Conservation (phyloP, 2,113 vertebrate genomes). For the Nipponia nippon region DNA sequence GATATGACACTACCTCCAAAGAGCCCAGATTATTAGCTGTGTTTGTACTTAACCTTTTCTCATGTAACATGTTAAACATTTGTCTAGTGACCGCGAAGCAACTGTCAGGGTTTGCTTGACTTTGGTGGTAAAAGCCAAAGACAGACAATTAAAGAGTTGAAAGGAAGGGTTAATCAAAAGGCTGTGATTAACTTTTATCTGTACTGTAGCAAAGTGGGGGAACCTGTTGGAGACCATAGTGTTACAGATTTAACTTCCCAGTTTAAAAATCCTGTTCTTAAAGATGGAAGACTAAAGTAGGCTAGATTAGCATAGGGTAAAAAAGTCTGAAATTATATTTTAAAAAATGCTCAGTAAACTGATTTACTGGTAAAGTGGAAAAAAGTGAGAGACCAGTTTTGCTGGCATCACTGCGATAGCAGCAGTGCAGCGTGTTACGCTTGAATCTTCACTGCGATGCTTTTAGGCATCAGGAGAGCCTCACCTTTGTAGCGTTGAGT, state of each 20-base stretch:
- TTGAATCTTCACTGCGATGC: rapidly evolving
- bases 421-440: neutral
- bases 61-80: conserved; percentile 42
- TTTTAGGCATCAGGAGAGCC: neutral
- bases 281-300: neutral
- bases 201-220: neutral
- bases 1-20: conserved; percentile 27
- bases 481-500: neutral
- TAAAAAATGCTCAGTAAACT: neutral
- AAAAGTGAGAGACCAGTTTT: neutral
- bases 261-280: neutral
- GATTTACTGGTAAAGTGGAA: neutral
- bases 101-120: neutral
- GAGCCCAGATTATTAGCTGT: conserved; percentile 47
- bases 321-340: neutral
- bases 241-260: neutral
- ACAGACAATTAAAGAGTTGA: neutral
- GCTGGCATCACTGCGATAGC: neutral
- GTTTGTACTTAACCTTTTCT: conserved; percentile 63
- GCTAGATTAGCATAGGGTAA: neutral
- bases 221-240: neutral
- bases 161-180: neutral
- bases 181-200: neutral
- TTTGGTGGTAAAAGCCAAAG: conserved; percentile 32
- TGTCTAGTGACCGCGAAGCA: conserved; percentile 21